phyloP scores from a whole-genome alignment of 2,113 vertebrate species.

The Puma concolor region DNA sequence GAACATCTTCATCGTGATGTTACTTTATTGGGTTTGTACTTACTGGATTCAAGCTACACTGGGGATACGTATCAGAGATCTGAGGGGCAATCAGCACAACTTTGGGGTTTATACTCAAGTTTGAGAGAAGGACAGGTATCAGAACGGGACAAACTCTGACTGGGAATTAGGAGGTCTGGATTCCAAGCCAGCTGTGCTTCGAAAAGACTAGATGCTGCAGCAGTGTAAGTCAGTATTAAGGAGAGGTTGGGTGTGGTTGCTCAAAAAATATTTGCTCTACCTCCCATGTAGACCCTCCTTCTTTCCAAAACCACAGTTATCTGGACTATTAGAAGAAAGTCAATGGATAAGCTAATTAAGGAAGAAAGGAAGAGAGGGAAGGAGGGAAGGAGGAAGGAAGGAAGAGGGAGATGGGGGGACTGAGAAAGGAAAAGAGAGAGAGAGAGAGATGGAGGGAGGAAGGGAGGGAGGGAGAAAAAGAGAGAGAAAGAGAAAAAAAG shows the following conservation, averaged over 20 bases:
- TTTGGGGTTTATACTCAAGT: neutral
- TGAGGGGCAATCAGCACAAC: neutral
- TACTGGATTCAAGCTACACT: neutral
- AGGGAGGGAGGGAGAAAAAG: too few species aligned
- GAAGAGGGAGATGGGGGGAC: too few species aligned
- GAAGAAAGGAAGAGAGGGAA: neutral
- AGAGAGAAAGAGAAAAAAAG: too few species aligned
- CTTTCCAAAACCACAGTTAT: neutral
- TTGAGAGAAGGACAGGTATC: neutral
- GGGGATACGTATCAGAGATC: accelerated
- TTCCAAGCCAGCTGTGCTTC: neutral
- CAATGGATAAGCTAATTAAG: neutral
- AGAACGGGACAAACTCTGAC: neutral
- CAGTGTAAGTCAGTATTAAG: neutral
- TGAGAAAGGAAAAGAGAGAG: too few species aligned
- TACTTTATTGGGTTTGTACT: neutral
- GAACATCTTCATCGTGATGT: neutral
- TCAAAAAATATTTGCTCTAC: neutral
- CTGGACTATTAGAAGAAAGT: neutral
- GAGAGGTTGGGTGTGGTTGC: neutral
- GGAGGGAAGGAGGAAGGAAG: too few species aligned
- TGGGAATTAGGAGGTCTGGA: neutral
- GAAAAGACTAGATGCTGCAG: neutral
- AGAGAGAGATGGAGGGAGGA: too few species aligned
- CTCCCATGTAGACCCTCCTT: neutral